These are phyloP conservation scores for Etia nguti DNA, from an alignment of 2,113 vertebrate genomes.

Conservation along the genomic window DNA sequence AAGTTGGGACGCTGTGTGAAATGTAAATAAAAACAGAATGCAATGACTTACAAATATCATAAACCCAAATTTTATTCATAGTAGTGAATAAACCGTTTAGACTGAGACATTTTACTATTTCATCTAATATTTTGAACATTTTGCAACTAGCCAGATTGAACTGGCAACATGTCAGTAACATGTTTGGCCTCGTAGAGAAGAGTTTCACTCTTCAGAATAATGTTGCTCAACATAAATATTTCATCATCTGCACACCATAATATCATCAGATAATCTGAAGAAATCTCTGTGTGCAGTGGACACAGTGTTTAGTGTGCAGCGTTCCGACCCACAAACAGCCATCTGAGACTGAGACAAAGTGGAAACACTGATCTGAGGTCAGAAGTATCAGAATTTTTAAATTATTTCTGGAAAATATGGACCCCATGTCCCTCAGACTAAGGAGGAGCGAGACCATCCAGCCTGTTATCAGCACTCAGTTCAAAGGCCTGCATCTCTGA, in stretches of 20 bases:
- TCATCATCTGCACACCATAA: rapidly evolving
- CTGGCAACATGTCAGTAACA: background rate
- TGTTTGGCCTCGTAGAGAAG: background rate
- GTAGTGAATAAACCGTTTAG: background rate
- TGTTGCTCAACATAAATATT: background rate
- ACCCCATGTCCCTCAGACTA: background rate
- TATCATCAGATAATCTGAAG: background rate
- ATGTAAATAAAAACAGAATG: rapidly evolving
- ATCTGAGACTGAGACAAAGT: background rate
- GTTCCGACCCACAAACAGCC: background rate
- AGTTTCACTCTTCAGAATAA: background rate
- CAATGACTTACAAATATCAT: background rate
- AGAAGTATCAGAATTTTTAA: background rate
- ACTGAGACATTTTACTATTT: background rate
- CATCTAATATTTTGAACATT: background rate
- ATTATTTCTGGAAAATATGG: background rate
- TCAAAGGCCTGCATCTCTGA: background rate
- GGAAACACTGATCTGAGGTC: background rate
- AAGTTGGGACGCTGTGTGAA: background rate
- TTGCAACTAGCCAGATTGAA: rapidly evolving
- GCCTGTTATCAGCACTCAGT: background rate
- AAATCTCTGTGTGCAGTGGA: background rate
- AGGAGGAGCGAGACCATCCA: background rate
- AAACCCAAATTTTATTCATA: background rate
- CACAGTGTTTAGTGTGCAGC: too few relatives aligned